A percentile compares a stretch with the other conserved stretches of the same genome.
These are phyloP conservation scores for Synergus itoensis DNA, from an alignment of 2,888 invertebrate species.

Conservation along the genomic window DNA sequence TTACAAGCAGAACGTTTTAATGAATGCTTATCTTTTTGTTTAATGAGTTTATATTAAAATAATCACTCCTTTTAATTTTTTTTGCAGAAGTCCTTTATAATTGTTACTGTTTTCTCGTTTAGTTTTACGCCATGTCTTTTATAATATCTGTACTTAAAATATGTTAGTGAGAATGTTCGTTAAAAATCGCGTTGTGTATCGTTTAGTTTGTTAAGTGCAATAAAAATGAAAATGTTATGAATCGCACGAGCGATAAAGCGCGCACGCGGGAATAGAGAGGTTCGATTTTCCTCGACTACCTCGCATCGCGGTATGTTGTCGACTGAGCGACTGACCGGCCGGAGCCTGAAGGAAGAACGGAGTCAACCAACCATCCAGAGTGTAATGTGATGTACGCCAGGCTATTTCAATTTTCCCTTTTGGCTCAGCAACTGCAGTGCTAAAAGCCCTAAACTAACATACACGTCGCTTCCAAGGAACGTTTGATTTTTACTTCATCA, in stretches of 20 bases:
- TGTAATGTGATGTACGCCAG: constrained; percentile 30
- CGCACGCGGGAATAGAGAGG: constrained; percentile 14
- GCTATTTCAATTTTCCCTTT: too few relatives aligned
- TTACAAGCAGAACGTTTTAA: not conserved
- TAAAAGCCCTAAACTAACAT: too few relatives aligned
- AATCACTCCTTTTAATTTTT: not conserved
- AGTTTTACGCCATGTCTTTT: not conserved
- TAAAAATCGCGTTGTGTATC: not conserved
- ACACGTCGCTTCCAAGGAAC: too few relatives aligned
- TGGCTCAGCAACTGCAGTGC: too few relatives aligned
- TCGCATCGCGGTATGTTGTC: constrained; percentile 71
- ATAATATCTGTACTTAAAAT: not conserved
- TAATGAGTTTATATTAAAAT: not conserved
- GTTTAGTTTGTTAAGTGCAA: not conserved
- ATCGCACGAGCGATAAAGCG: constrained; percentile 43
- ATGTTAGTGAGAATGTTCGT: not conserved
- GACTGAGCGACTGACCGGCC: constrained; percentile 74
- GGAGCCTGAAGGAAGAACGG: constrained; percentile 57
- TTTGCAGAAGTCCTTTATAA: not conserved
- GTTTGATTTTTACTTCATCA: too few relatives aligned
- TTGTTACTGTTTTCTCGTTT: not conserved
- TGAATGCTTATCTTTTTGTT: not conserved
- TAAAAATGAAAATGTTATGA: constrained; percentile 45
- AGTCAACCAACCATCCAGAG: constrained; percentile 63
- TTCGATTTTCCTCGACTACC: constrained; percentile 62